Conservation (phyloP, 1,140 invertebrate genomes). For the Calephelis virginiensis region DNA sequence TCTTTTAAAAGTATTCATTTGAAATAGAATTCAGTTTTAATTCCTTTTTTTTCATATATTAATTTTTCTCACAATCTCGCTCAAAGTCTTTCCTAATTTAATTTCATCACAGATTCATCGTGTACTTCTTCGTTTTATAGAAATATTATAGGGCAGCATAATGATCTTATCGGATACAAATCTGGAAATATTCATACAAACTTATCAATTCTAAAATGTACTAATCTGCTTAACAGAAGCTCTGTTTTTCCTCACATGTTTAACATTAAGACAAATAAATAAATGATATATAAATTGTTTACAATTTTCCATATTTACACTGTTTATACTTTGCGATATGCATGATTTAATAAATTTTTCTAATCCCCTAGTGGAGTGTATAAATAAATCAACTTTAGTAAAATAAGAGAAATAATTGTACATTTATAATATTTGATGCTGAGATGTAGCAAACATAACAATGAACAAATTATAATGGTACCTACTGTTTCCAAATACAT, state of each 20-base stretch:
- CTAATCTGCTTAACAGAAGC: constrained; percentile 2
- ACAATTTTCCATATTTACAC: constrained; percentile 64
- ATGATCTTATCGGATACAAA: constrained; percentile 44
- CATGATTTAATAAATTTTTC: constrained; percentile 60
- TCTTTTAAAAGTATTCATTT: constrained; percentile 53
- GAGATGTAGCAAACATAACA: constrained; percentile 72
- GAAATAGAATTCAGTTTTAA: constrained; percentile 53
- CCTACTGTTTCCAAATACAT: constrained; percentile 5
- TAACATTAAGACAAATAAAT: constrained; percentile 23
- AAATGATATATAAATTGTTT: constrained; percentile 56
- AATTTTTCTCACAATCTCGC: constrained; percentile 46
- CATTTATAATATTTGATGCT: constrained; percentile 58
- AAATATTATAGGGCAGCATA: constrained; percentile 61
- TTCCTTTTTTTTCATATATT: constrained; percentile 45
- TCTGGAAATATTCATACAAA: constrained; percentile 43
- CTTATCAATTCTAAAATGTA: constrained; percentile 23
- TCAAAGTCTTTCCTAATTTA: constrained; percentile 56
- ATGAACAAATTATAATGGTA: constrained; percentile 54
- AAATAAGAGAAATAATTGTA: constrained; percentile 58
- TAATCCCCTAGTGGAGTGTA: constrained; percentile 59
- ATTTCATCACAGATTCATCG: constrained; percentile 73
- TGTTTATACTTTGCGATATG: constrained; percentile 61
- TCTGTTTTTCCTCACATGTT: background rate
- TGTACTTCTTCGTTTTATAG: constrained; percentile 69
- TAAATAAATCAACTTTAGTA: constrained; percentile 67